phyloP scores from a whole-genome alignment of 2,797 vertebrate genomes.

The Acanthornis magna region DNA sequence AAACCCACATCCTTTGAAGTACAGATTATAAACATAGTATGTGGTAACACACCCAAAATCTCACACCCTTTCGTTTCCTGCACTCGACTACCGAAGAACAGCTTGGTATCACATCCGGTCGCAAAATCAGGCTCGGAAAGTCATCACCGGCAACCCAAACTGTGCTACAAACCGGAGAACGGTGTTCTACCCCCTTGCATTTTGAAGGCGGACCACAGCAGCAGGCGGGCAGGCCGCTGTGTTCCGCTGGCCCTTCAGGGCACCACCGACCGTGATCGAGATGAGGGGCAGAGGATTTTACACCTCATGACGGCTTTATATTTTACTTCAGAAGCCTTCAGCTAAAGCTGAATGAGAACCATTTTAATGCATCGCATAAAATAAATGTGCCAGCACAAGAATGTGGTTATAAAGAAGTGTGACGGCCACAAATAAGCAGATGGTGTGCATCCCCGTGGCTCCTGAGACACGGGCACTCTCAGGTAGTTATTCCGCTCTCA shows the following conservation, averaged over 20 bases:
- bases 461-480: rapidly evolving
- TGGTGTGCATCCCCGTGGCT: neutral
- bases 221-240: neutral
- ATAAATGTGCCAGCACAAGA: neutral
- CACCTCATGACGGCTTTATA: neutral
- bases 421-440: neutral
- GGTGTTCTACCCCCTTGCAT: neutral
- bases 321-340: neutral
- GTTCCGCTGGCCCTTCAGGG: neutral
- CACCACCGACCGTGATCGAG: neutral
- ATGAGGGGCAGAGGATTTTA: neutral
- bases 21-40: neutral
- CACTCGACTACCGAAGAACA: neutral
- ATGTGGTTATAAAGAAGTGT: neutral
- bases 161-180: neutral
- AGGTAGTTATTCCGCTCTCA: neutral
- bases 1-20: neutral
- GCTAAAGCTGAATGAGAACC: neutral
- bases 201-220: neutral
- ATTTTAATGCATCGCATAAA: neutral
- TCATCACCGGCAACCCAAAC: neutral
- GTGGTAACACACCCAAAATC: neutral
- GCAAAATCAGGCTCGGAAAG: neutral
- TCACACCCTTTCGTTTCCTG: neutral
- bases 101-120: neutral